phyloP scores from a whole-genome alignment of 2,888 invertebrate species.

The Dicranocentrus wangi region DNA sequence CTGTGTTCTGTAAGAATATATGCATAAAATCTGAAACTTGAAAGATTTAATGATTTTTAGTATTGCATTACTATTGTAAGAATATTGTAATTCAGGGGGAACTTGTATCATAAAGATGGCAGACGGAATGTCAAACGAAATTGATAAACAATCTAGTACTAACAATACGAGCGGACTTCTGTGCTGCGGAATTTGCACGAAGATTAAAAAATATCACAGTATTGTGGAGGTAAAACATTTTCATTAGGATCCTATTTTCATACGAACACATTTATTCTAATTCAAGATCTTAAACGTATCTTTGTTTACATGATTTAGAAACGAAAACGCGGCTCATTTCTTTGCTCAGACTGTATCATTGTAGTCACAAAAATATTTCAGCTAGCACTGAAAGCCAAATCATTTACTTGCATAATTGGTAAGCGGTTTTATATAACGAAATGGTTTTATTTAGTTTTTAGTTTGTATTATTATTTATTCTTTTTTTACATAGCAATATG shows the following conservation, averaged over 20 bases:
- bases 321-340: conserved; percentile 58
- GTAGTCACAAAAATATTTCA: conserved; percentile 46
- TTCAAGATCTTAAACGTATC: too few species aligned
- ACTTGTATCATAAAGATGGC: conserved; percentile 31
- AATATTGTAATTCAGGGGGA: conserved; percentile 35
- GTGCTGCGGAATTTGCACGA: conserved; percentile 59
- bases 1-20: conserved; percentile 38
- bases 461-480: background rate
- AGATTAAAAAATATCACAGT: conserved; percentile 38
- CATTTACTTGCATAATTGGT: conserved; percentile 42
- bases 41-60: too few species aligned
- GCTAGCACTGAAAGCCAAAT: conserved; percentile 35
- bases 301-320: conserved; percentile 36
- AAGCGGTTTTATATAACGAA: conserved; percentile 7
- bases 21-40: background rate
- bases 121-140: conserved; percentile 22
- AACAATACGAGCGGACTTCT: too few species aligned
- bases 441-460: background rate
- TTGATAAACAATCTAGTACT: too few species aligned
- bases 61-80: background rate
- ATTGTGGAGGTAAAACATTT: conserved; percentile 34
- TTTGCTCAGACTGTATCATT: conserved; percentile 56
- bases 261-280: too few species aligned
- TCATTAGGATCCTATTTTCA: too few species aligned
- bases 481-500: background rate